Conservation (phyloP, 2,888 invertebrate species). For the Brenthis ino region DNA sequence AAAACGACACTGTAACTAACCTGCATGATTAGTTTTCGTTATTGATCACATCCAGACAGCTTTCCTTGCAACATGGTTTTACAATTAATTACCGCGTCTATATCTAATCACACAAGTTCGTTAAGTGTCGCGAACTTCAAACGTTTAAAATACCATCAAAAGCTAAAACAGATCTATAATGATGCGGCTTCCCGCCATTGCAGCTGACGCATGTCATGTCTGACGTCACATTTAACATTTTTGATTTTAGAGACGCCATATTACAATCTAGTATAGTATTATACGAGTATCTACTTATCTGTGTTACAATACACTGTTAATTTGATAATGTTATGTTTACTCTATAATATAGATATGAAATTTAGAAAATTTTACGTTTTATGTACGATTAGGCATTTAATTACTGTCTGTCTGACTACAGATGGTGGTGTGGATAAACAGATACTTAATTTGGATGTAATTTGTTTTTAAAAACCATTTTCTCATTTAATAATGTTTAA, state of each 20-base stretch:
- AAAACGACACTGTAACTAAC: background rate
- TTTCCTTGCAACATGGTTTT: background rate
- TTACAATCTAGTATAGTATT: no score
- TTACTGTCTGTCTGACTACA: no score
- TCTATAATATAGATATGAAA: no score
- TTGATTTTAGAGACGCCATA: background rate
- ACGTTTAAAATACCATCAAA: conserved; percentile 14
- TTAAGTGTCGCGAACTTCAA: conserved; percentile 21
- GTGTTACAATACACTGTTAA: no score
- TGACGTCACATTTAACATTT: background rate
- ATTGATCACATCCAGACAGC: background rate
- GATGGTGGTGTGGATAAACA: no score
- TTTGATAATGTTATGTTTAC: no score
- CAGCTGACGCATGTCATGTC: conserved; percentile 20
- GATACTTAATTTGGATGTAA: no score
- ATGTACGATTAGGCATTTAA: no score
- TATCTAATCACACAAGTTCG: conserved; percentile 17
- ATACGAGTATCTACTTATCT: no score
- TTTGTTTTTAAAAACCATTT: no score
- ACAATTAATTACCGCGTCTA: conserved; percentile 18
- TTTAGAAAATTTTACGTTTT: no score
- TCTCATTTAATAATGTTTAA: no score
- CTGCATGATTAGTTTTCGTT: background rate
- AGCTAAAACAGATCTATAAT: conserved; percentile 25
- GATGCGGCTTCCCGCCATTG: conserved; percentile 31